Percentiles rank a stretch among this genome's conserved stretches.
Evolutionary conservation across 2,797 vertebrate genomes (phyloP).

Genomic region (Trematomus bernacchii): DNA sequence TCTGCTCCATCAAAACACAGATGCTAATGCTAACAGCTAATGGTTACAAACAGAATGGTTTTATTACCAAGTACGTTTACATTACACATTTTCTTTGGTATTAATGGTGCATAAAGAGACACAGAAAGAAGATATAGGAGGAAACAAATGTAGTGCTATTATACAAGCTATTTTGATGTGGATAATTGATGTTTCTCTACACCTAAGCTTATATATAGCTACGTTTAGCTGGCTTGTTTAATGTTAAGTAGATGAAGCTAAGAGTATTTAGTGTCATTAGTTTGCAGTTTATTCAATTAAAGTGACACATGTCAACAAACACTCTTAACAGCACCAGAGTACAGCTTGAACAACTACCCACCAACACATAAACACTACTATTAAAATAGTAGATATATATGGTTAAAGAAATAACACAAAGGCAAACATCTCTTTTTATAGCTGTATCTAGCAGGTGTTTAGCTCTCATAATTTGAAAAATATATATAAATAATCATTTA

Average conservation of each 20-base stretch:
- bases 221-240: not conserved
- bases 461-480: too few relatives aligned
- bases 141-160: too few relatives aligned
- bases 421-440: not conserved
- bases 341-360: too few relatives aligned
- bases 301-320: not conserved
- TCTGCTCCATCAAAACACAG: slow-evolving; percentile 30
- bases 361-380: not conserved
- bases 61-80: too few relatives aligned
- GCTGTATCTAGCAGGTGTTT: too few relatives aligned
- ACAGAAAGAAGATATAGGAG: too few relatives aligned
- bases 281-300: not conserved
- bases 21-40: not conserved
- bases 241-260: not conserved
- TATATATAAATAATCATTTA: not conserved
- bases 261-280: not conserved
- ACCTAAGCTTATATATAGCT: not conserved
- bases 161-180: too few relatives aligned
- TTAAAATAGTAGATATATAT: not conserved
- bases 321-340: too few relatives aligned
- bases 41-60: not conserved
- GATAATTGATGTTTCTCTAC: too few relatives aligned
- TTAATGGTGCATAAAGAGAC: too few relatives aligned
- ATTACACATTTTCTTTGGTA: too few relatives aligned
- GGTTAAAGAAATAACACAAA: fast-evolving